Conservation (phyloP, 2,113 vertebrate species). For the Setophaga petechia region DNA sequence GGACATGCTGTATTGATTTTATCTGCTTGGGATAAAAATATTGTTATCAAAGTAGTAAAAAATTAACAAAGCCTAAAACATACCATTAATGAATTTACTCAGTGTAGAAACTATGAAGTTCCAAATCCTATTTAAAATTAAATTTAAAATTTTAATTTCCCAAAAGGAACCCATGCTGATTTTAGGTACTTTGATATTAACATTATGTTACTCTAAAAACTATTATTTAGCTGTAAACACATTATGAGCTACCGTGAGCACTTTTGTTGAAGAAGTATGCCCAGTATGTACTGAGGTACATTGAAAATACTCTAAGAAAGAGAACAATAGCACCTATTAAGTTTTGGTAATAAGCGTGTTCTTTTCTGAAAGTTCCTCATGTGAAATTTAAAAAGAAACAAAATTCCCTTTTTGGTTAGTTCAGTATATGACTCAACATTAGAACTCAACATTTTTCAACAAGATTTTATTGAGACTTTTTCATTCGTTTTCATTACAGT, state of each 20-base stretch:
- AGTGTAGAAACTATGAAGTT: not conserved
- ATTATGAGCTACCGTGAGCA: not conserved
- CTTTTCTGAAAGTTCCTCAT: not conserved
- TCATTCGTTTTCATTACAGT: not conserved
- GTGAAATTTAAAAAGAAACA: not conserved
- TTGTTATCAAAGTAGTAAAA: not conserved
- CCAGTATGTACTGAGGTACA: not conserved
- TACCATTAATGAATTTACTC: accelerated
- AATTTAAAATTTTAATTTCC: not conserved
- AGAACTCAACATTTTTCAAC: not conserved
- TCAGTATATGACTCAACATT: not conserved
- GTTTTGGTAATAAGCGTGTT: not conserved
- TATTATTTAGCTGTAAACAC: not conserved
- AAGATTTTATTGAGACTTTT: not conserved
- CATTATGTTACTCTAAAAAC: not conserved
- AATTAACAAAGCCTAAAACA: not conserved
- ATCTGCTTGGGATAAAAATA: not conserved
- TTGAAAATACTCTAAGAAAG: not conserved
- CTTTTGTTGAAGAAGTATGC: not conserved
- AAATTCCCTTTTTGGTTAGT: not conserved
- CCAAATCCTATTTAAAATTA: not conserved
- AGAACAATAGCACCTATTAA: not conserved
- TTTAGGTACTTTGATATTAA: not conserved
- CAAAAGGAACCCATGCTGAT: not conserved
- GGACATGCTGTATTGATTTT: accelerated